These are phyloP conservation scores for Corbicula japonica DNA, from an alignment of 2,888 invertebrate genomes.

Conservation along the genomic window DNA sequence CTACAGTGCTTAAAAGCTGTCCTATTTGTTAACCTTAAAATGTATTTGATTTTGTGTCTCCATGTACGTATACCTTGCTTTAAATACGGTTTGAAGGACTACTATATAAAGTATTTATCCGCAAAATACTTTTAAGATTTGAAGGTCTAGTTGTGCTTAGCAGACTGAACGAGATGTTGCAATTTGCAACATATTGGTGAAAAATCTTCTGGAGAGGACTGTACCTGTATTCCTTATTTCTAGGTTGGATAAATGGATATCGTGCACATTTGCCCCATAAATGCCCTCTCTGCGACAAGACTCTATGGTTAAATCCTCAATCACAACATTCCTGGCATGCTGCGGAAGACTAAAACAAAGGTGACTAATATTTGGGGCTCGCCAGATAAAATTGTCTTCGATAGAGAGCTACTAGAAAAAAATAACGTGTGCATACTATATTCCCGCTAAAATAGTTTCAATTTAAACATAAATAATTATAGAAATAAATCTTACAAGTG, in stretches of 20 bases:
- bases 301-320: conserved; percentile 72
- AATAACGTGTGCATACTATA: too few relatives aligned
- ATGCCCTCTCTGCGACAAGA: conserved; percentile 70
- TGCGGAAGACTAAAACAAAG: conserved; percentile 1
- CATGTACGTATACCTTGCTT: not conserved
- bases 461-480: too few relatives aligned
- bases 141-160: too few relatives aligned
- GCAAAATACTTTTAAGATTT: not conserved
- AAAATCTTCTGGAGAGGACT: not conserved
- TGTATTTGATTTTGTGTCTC: not conserved
- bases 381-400: too few relatives aligned
- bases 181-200: not conserved
- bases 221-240: conserved; percentile 74
- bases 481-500: too few relatives aligned
- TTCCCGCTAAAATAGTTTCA: too few relatives aligned
- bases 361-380: too few relatives aligned
- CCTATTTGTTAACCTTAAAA: too few relatives aligned
- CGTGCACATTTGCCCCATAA: conserved; percentile 9
- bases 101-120: not conserved
- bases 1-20: too few relatives aligned
- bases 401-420: too few relatives aligned
- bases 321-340: conserved; percentile 39
- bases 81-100: not conserved
- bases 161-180: too few relatives aligned
- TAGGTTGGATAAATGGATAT: conserved; percentile 60